Conservation (phyloP, 2,113 vertebrate species). For the Podocnemis expansa region DNA sequence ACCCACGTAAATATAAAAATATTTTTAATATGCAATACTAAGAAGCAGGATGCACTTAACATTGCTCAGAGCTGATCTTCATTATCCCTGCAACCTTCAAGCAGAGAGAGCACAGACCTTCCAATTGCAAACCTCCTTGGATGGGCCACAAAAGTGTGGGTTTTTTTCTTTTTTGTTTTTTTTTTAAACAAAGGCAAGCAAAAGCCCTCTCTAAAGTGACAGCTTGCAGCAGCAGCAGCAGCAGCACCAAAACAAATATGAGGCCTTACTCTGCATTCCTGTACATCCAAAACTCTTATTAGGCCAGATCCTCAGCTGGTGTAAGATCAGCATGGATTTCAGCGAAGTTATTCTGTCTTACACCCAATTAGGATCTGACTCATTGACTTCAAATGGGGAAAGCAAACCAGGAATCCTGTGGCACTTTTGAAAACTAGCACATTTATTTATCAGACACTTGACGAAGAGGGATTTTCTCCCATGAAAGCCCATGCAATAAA, state of each 20-base stretch:
- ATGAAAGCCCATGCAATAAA: no score
- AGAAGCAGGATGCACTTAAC: background rate
- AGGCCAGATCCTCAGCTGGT: background rate
- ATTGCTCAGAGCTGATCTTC: slow-evolving; percentile 7
- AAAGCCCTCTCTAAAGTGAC: background rate
- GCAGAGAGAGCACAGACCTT: background rate
- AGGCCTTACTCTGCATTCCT: background rate
- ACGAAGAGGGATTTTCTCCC: no score
- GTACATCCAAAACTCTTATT: background rate
- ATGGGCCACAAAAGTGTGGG: background rate
- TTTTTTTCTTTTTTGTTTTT: no score
- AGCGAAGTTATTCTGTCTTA: background rate
- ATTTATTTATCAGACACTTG: no score
- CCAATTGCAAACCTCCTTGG: background rate
- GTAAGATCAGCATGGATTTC: background rate
- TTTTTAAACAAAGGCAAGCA: background rate
- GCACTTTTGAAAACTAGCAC: no score
- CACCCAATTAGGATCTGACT: background rate
- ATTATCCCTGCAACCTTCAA: background rate
- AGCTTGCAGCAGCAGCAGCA: background rate
- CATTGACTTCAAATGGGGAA: background rate
- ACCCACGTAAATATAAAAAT: background rate
- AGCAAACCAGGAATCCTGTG: no score
- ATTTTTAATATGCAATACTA: background rate
- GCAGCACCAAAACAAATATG: background rate